Evolutionary conservation across 2,888 invertebrate genomes (phyloP).

Genomic region (Polydrusus tereticollis): DNA sequence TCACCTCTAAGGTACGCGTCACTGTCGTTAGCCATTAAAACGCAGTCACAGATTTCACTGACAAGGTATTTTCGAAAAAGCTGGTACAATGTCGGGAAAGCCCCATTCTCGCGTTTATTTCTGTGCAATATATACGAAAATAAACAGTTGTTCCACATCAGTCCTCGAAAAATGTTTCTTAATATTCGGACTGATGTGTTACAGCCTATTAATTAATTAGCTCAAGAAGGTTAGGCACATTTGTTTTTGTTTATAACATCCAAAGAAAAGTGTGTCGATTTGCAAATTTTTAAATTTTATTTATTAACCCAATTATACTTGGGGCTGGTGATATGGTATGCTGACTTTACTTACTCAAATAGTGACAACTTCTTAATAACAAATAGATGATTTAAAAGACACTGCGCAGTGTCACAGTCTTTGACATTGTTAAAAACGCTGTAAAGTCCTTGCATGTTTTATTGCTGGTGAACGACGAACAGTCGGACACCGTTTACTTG

Average conservation of each 20-base stretch:
- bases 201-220: slow-evolving; percentile 3
- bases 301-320: too few relatives aligned
- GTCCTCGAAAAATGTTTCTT: not conserved
- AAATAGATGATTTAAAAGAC: too few relatives aligned
- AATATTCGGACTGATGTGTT: slow-evolving; percentile 11
- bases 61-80: slow-evolving; percentile 23
- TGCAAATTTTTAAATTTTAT: not conserved
- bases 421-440: too few relatives aligned
- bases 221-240: not conserved
- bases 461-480: too few relatives aligned
- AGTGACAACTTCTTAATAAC: too few relatives aligned
- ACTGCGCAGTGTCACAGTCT: too few relatives aligned
- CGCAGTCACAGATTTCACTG: slow-evolving; percentile 11
- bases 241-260: slow-evolving; percentile 16
- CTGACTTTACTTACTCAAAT: too few relatives aligned
- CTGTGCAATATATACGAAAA: slow-evolving; percentile 35
- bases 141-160: slow-evolving; percentile 17
- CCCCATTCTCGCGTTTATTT: slow-evolving; percentile 19
- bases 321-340: too few relatives aligned
- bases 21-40: not conserved
- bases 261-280: not conserved
- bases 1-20: not conserved
- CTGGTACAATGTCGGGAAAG: slow-evolving; percentile 27
- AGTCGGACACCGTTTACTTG: too few relatives aligned
- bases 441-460: too few relatives aligned